A percentile compares a stretch with the other conserved stretches of the same genome.
These are phyloP conservation scores for Nesidiocoris tenuis DNA, from an alignment of 2,888 invertebrate genomes.

Conservation along the genomic window DNA sequence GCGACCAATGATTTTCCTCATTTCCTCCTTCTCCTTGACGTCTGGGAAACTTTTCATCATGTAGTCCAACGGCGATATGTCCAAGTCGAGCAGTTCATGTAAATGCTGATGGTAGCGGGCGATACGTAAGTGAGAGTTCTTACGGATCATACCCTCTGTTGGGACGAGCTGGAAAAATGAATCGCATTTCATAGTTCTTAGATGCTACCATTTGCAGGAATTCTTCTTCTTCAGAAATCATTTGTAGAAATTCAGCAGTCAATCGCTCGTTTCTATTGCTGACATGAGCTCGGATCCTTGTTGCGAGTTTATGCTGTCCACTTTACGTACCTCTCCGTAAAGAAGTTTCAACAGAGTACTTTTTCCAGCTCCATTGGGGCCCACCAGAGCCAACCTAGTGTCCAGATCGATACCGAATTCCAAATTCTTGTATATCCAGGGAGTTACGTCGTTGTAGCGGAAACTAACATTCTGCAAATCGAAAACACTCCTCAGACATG, in stretches of 20 bases:
- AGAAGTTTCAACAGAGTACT: conserved; percentile 94
- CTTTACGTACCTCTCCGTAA: conserved; percentile 83
- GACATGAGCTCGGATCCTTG: no score
- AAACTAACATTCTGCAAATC: conserved; percentile 83
- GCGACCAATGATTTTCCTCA: conserved; percentile 97
- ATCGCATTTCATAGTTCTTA: no score
- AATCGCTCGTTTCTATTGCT: no score
- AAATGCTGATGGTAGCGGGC: conserved; percentile 99
- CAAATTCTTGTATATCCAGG: conserved; percentile 93
- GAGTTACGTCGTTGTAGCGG: conserved; percentile 80
- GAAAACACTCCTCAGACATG: no score
- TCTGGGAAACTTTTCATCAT: conserved; percentile 97
- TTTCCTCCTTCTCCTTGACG: conserved; percentile 96
- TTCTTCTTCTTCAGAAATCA: no score
- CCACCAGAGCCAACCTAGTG: conserved; percentile 90
- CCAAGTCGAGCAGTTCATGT: conserved; percentile 91
- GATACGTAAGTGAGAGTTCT: conserved; percentile 95
- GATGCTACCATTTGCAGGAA: no score
- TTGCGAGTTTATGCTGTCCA: no score
- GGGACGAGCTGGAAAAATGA: conserved; percentile 74
- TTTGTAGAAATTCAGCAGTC: no score
- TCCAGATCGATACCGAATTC: conserved; percentile 99
- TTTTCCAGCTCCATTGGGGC: conserved; percentile 98
- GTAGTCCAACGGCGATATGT: conserved; percentile 93
- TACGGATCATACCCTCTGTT: conserved; percentile 93